Conservation (phyloP, 2,113 vertebrate genomes). For the Odobenus rosmarus region DNA sequence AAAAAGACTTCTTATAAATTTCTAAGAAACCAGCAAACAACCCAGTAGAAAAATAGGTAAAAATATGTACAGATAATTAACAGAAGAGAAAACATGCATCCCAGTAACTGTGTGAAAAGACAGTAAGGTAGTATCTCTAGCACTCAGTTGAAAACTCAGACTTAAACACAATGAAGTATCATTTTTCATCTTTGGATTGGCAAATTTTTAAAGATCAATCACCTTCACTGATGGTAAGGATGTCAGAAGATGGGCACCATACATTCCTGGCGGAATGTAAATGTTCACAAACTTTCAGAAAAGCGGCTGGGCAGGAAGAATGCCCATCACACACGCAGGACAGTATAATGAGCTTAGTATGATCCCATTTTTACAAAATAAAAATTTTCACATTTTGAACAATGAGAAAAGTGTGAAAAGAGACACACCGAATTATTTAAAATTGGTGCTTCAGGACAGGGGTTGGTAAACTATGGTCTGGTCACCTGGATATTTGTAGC, state of each 20-base stretch:
- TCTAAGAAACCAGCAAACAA: background rate
- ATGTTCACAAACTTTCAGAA: constrained; percentile 24
- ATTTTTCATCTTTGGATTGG: constrained; percentile 38
- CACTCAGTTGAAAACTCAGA: constrained; percentile 40
- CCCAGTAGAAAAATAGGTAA: background rate
- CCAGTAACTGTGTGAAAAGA: background rate
- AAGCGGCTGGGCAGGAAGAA: background rate
- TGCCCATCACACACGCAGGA: background rate
- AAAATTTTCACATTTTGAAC: background rate
- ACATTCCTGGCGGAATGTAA: background rate
- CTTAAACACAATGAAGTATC: background rate
- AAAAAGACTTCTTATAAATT: background rate
- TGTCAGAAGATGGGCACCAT: background rate
- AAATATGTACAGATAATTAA: background rate
- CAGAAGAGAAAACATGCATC: background rate
- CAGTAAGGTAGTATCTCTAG: background rate
- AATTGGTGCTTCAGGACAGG: background rate
- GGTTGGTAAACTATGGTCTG: background rate
- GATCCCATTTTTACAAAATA: background rate
- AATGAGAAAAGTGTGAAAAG: background rate
- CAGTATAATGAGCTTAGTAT: background rate
- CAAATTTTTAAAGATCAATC: background rate
- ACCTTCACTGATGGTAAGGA: background rate
- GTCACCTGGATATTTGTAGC: background rate
- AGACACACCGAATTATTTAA: background rate